These are phyloP conservation scores for Peribatodes rhomboidaria DNA, from an alignment of 2,888 invertebrate genomes.

Conservation along the genomic window DNA sequence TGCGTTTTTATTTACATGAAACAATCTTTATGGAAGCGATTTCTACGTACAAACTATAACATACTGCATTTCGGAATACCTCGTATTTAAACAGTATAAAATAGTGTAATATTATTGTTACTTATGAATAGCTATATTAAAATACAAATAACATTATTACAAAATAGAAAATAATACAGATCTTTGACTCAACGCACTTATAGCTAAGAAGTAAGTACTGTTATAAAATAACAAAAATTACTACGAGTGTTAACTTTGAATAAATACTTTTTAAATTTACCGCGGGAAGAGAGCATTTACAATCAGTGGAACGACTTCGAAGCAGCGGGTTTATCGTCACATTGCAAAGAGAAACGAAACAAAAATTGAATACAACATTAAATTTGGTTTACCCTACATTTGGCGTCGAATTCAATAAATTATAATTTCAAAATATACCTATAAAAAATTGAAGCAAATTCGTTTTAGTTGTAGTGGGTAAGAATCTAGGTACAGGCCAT, in stretches of 20 bases:
- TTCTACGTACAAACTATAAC: constrained; percentile 70
- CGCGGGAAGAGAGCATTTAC: constrained; percentile 75
- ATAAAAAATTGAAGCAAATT: too few relatives aligned
- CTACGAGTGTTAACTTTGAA: constrained; percentile 77
- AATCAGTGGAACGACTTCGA: constrained; percentile 57
- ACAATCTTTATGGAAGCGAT: constrained; percentile 73
- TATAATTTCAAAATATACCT: too few relatives aligned
- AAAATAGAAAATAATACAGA: constrained; percentile 87
- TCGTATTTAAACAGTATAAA: constrained; percentile 83
- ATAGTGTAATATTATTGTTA: constrained; percentile 63
- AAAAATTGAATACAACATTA: not conserved
- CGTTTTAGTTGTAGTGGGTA: too few relatives aligned
- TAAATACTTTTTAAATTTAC: constrained; percentile 79
- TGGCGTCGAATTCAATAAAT: too few relatives aligned
- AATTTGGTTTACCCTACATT: not conserved
- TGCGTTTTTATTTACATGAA: constrained; percentile 71
- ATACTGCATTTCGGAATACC: constrained; percentile 81
- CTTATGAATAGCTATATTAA: constrained; percentile 71
- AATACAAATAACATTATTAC: constrained; percentile 84
- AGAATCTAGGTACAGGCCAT: too few relatives aligned
- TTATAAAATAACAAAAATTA: constrained; percentile 76
- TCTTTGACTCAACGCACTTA: constrained; percentile 86
- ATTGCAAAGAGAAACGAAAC: constrained; percentile 23
- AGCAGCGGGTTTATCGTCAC: constrained; percentile 42
- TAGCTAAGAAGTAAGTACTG: constrained; percentile 78